Evolutionary conservation across 1,140 invertebrate species (phyloP), one percentile per base, ranked within the genome.

Genomic region (Drosophila pseudoobscura): DNA sequence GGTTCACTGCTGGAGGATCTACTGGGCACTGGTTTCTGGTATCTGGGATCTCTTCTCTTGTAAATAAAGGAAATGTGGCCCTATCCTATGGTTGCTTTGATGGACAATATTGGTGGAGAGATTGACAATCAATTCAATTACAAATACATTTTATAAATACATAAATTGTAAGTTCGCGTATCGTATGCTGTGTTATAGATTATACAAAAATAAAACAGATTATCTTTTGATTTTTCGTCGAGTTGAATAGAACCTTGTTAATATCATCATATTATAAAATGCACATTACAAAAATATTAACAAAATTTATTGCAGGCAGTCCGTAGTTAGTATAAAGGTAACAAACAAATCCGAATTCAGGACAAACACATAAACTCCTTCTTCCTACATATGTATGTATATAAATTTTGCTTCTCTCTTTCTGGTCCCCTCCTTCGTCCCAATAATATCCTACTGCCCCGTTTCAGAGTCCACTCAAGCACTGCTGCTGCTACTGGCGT

Each of bases 271-370:
- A 76, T 78, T 41, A 60, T 59, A 84, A 88, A 89, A 88, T 88
- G 83, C 79, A 73, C 83, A 78, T 85, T 80, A 85, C 65, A 88
- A 87, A 75, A 89, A 83, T 89, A 89, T 89, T 89, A 89, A 89
- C 84, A 89, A 89, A 89, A 89, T 82, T 89, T 89, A 89, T 89
- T 89, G 84, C 84, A 89, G 84, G 84, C 85, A 89, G 84, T 89
- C 84, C 84, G 70, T 89, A 87, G 82, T 87, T 87, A 85, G 80
- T 82, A 78, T 53, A 71, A 87, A 83, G 62, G 70, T 83, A 88
- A 88, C 83, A 88, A 87, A 87, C 82, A 83, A 88, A 88, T 88
- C 75, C 75, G 56, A 85, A 82, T 82, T 65, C 50, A 71, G 78
- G 82, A 75, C n/a, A 72, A 75, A 75, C 63, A 71, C 65, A 72